Conservation (phyloP, 2,888 invertebrate species). For the Chaetoderma sp. region DNA sequence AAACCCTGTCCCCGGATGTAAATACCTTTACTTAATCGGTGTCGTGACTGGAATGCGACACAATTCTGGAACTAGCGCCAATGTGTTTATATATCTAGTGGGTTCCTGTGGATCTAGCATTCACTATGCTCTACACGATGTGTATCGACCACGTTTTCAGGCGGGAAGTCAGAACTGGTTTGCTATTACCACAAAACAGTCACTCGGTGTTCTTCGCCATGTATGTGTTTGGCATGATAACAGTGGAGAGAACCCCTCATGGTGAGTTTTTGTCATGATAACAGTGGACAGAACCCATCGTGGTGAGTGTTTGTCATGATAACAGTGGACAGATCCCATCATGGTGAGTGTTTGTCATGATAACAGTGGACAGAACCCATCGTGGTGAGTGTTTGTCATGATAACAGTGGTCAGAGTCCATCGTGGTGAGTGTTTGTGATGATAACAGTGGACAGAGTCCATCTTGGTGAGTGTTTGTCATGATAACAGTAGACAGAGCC, state of each 20-base stretch:
- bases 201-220: conserved; percentile 46
- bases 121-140: conserved; percentile 31
- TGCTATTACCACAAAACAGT: conserved; percentile 44
- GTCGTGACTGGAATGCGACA: conserved; percentile 54
- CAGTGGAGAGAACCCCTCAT: conserved; percentile 51
- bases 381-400: too few relatives aligned
- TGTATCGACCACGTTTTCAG: conserved; percentile 38
- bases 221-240: conserved; percentile 60
- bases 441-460: too few relatives aligned
- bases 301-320: too few relatives aligned
- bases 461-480: too few relatives aligned
- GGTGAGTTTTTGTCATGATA: too few relatives aligned
- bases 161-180: conserved; percentile 59
- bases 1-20: conserved; percentile 40
- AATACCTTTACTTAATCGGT: conserved; percentile 51
- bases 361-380: too few relatives aligned
- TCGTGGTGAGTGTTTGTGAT: too few relatives aligned
- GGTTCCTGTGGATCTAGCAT: conserved; percentile 35
- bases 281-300: too few relatives aligned
- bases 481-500: too few relatives aligned
- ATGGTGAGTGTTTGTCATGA: too few relatives aligned
- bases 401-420: too few relatives aligned
- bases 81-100: conserved; percentile 45
- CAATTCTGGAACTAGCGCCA: conserved; percentile 52
- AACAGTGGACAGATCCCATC: too few relatives aligned